These are phyloP conservation scores for Tragelaphus scriptus DNA, from an alignment of 2,113 vertebrate genomes.

Conservation along the genomic window DNA sequence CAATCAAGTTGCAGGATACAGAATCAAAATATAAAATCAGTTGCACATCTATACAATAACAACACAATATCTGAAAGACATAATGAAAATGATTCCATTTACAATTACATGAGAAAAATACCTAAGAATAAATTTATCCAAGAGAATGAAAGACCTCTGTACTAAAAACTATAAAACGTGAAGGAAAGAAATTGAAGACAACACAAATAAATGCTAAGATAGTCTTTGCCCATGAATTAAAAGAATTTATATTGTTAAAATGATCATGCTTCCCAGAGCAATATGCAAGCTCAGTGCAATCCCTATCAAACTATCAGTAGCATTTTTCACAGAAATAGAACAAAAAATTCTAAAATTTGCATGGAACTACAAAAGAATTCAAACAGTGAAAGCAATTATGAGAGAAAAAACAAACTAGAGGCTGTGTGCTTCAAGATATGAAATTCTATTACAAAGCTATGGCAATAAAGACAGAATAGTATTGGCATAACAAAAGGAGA, in stretches of 20 bases:
- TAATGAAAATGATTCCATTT: neutral
- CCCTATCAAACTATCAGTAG: neutral
- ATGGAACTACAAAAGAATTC: neutral
- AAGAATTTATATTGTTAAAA: neutral
- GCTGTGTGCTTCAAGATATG: neutral
- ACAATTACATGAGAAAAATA: neutral
- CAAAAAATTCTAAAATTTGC: neutral
- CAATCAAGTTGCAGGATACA: neutral
- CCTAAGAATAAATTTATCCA: neutral
- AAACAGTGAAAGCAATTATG: neutral
- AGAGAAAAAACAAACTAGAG: neutral
- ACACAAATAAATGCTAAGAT: neutral
- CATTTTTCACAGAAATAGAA: neutral
- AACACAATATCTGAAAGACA: neutral
- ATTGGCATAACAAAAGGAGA: neutral
- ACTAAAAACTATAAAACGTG: neutral
- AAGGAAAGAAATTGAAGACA: neutral
- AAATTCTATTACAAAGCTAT: neutral
- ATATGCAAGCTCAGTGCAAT: neutral
- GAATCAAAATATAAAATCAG: neutral
- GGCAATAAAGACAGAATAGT: neutral
- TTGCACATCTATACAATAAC: neutral
- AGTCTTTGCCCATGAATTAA: neutral
- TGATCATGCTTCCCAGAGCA: neutral
- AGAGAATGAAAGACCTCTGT: neutral